These are phyloP conservation scores for Molossus alvarezi DNA, from an alignment of 2,797 vertebrate genomes.

Conservation along the genomic window DNA sequence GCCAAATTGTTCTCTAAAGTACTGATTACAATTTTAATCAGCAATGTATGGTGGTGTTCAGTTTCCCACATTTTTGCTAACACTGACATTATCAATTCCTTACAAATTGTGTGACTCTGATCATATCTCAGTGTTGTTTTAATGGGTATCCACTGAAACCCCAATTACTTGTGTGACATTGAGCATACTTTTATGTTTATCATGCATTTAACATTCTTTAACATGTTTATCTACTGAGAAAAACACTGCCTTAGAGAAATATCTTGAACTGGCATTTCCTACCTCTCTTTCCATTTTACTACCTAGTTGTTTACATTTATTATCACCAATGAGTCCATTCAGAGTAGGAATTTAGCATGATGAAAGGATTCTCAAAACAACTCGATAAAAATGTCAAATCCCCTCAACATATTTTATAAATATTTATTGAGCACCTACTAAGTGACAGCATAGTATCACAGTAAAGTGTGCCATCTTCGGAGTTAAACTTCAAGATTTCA, in stretches of 20 bases:
- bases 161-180: background rate
- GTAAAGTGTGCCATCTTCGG: background rate
- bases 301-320: background rate
- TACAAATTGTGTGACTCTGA: background rate
- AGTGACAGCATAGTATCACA: background rate
- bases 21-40: background rate
- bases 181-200: background rate
- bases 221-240: background rate
- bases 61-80: background rate
- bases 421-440: background rate
- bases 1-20: background rate
- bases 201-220: conserved; percentile 27
- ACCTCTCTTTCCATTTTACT: background rate
- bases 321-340: background rate
- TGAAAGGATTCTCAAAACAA: background rate
- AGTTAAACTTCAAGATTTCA: background rate
- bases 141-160: background rate
- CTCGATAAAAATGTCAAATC: conserved; percentile 17
- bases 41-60: background rate
- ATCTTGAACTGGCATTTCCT: background rate
- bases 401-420: background rate
- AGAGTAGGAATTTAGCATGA: background rate
- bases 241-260: conserved; percentile 30
- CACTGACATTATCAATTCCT: background rate
- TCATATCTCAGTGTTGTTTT: background rate